Base-by-base conservation (phyloP, 2,888 invertebrate genomes). In the Folsomia manolachei region DNA sequence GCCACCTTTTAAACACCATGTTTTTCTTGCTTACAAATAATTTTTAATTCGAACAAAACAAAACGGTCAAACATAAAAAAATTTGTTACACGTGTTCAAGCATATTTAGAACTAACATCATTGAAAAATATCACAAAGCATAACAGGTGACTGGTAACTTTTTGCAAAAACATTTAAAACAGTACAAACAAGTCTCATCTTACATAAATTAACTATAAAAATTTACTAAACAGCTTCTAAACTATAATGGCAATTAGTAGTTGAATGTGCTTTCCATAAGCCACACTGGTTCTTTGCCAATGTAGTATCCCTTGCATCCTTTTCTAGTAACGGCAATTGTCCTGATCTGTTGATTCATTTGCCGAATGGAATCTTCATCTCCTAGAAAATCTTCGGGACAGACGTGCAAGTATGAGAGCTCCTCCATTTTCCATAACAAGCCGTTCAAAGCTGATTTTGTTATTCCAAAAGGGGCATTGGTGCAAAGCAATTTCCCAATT, bases 321-420 rank as follows among this genome's bases (percentile, higher is more conserved):
- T 63, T 63, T 19, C 18, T 11, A 7, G 4, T 39, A 39, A 9
- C 7, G 7, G 23, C 23, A 63, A 64, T 11, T n/a, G 11, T 2
- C 1, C 27, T 21, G 26, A 64, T 27, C 9, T 11, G 21, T 18
- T 4, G 2, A 52, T 39, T 52, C 66, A 66, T 66, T 51, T n/a
- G 19, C 7, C 1, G 4, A 11, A 51, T 14, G 2, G 51, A 23
- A 19, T 9, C 9, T 23, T 2, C 21, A 51, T 66, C 52, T 11
- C 66, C 66, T 1, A 66, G 21, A n/a, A 66, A 66, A 23, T 66
- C 66, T 2, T 18, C 52, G 4, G 24, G 19, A 18, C 39, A 39
- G 14, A 27, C 19, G 52, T 39, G 51, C 2, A 66, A 23, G 14
- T 39, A 39, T 39, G 14, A 39, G 7, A 39, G 39, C 18, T 66